Base-by-base conservation (phyloP, 2,113 vertebrate species). In the Pelvicachromis taeniatus region DNA sequence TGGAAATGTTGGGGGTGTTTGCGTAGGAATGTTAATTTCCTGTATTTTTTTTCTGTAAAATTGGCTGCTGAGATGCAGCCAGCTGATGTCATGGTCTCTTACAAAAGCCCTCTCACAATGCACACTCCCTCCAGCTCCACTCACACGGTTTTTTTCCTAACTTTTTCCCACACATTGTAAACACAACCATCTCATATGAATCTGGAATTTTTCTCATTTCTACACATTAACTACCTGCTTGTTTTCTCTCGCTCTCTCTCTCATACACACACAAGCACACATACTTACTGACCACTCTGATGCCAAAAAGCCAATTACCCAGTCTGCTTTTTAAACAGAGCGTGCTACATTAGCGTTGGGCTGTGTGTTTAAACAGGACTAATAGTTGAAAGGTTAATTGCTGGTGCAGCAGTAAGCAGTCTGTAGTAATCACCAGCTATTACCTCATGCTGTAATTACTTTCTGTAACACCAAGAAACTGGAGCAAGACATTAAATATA, bases 351-450 rank as follows among this genome's bases (percentile, higher is more conserved):
- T 97, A 97, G 93, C 92, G 90, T 56, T 63, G 93, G 93, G 93
- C 96, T 95, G 97, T 96, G 96, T 96, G 96, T 97, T 97, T 96
- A 96, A 97, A 96, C 96, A 96, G 96, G 96, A 95, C 94, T 96
- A 85, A 94, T 95, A 92, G 97, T 97, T 97, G 91, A 97, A 96
- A 96, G 96, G 94, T 95, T 98, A 97, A 97, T 97, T 96, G 95
- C 96, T 96, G 97, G 96, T 96, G 95, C 96, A 96, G 84, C 96
- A 96, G 95, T 95, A 96, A 93, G 95, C 97, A 95, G 95, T 97
- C 95, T 94, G 93, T 93, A 93, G 94, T 97, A 97, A 98, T 97
- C 95, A 96, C 95, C 96, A 91, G 95, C 96, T 96, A 97, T 97
- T 97, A 96, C 96, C 94, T 95, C 95, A 90, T 83, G 90, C 91